These are phyloP conservation scores for Ivindomyrus marchei DNA, from an alignment of 2,113 vertebrate species.

Conservation along the genomic window DNA sequence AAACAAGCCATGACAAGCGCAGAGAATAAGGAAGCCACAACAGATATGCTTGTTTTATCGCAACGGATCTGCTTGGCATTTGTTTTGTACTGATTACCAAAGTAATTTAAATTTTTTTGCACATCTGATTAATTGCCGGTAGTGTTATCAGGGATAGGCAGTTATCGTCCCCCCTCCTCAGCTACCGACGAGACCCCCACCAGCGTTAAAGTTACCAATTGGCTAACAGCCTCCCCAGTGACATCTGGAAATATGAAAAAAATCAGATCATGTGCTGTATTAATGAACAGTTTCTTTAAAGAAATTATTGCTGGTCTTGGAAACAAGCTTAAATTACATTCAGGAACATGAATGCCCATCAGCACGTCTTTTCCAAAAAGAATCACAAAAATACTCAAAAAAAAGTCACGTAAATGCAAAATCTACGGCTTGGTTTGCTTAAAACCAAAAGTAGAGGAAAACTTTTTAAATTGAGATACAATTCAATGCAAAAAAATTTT, in stretches of 20 bases:
- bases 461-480: not conserved
- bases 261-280: not conserved
- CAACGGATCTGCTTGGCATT: not conserved
- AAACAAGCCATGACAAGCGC: not conserved
- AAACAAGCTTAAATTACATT: not conserved
- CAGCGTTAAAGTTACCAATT: not conserved
- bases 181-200: not conserved
- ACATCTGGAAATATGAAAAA: not conserved
- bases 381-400: not conserved
- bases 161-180: not conserved
- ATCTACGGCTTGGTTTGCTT: not conserved
- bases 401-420: not conserved
- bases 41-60: not conserved
- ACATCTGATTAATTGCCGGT: not conserved
- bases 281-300: not conserved
- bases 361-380: not conserved
- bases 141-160: not conserved
- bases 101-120: not conserved
- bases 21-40: conserved; percentile 17
- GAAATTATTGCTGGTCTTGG: not conserved
- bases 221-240: not conserved
- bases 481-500: not conserved
- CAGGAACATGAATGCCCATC: not conserved
- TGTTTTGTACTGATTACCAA: not conserved
- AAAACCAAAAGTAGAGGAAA: not conserved